A percentile compares a stretch with the other conserved stretches of the same genome.
These are phyloP conservation scores for Cephalotes varians DNA, from an alignment of 2,888 invertebrate species.

Conservation along the genomic window DNA sequence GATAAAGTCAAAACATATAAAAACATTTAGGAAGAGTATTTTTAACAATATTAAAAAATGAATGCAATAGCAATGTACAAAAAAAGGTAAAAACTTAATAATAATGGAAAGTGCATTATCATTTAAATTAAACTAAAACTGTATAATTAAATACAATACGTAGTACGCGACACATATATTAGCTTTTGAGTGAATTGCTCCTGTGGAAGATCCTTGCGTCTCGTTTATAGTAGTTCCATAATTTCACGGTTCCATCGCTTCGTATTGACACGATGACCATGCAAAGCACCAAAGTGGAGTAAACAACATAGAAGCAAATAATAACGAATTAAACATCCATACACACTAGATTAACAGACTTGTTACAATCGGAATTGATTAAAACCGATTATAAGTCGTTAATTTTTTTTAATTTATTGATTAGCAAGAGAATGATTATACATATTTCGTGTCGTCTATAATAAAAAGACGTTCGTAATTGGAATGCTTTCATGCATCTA, in stretches of 20 bases:
- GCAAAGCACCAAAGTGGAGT: constrained; percentile 84
- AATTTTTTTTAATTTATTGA: not conserved
- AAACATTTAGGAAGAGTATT: not conserved
- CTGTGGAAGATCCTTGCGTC: constrained; percentile 83
- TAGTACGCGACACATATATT: constrained; percentile 64
- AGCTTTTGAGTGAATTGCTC: constrained; percentile 84
- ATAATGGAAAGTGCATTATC: constrained; percentile 68
- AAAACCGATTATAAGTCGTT: constrained; percentile 2
- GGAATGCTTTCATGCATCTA: not conserved
- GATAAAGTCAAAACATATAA: constrained; percentile 22
- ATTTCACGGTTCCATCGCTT: constrained; percentile 84
- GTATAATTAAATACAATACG: constrained; percentile 76
- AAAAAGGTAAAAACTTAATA: constrained; percentile 41
- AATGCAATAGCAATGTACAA: constrained; percentile 2
- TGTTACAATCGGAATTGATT: constrained; percentile 39
- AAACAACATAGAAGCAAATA: constrained; percentile 82
- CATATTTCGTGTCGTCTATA: not conserved
- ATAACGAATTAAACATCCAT: constrained; percentile 69
- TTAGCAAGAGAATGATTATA: not conserved
- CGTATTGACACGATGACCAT: constrained; percentile 81
- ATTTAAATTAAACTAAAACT: constrained; percentile 58
- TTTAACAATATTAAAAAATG: constrained; percentile 41
- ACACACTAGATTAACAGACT: constrained; percentile 40
- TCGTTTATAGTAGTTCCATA: constrained; percentile 84
- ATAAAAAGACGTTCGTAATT: not conserved